Percentiles rank a stretch among this genome's conserved stretches.
These are phyloP conservation scores for Enteromius trimaculatus DNA, from an alignment of 2,797 vertebrate genomes.

Conservation along the genomic window DNA sequence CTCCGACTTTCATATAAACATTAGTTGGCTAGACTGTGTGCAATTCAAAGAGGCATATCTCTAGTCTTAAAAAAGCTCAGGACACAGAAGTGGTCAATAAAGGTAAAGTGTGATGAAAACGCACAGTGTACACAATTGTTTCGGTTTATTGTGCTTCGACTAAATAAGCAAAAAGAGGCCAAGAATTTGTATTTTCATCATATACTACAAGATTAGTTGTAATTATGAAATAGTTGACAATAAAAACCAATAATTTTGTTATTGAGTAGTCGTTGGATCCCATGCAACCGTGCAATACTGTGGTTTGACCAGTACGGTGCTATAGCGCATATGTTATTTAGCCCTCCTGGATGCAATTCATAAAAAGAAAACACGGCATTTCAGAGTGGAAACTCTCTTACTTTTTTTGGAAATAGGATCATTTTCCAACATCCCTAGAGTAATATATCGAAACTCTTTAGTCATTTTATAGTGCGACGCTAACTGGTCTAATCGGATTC, in stretches of 20 bases:
- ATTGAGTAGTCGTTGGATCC: background rate
- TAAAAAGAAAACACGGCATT: background rate
- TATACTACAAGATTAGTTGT: background rate
- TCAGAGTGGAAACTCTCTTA: no score
- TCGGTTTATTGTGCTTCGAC: background rate
- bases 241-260: background rate
- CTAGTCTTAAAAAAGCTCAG: slow-evolving; percentile 22
- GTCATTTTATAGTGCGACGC: no score
- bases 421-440: no score
- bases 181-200: background rate
- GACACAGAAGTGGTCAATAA: slow-evolving; percentile 4
- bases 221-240: background rate
- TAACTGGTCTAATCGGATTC: no score
- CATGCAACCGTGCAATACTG: background rate
- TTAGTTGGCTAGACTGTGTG: slow-evolving; percentile 38
- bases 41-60: slow-evolving; percentile 46
- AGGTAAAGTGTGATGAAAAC: slow-evolving; percentile 24
- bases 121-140: background rate
- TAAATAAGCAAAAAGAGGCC: background rate
- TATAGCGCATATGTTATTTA: background rate
- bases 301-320: background rate
- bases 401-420: no score
- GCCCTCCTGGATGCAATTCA: background rate
- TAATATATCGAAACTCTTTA: no score
- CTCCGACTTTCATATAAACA: slow-evolving; percentile 30